Conservation (phyloP, 1,140 invertebrate genomes). For the Drosophila biarmipes region DNA sequence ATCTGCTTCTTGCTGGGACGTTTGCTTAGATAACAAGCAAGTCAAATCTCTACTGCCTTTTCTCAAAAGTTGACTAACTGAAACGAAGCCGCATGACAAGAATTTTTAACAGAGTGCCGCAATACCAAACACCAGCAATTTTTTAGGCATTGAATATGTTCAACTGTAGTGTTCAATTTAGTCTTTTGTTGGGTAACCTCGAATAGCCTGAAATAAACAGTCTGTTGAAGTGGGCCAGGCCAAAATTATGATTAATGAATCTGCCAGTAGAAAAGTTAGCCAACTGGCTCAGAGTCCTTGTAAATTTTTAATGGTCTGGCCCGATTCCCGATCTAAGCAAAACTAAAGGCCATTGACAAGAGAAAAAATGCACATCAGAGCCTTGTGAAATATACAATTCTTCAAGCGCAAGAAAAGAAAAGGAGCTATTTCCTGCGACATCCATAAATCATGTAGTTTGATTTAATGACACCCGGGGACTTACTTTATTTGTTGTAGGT, state of each 20-base stretch:
- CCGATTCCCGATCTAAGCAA: constrained; percentile 52
- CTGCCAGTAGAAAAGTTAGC: constrained; percentile 47
- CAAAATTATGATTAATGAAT: constrained; percentile 78
- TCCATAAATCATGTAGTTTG: constrained; percentile 72
- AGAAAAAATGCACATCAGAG: constrained; percentile 23
- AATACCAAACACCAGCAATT: constrained; percentile 39
- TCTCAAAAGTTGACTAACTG: constrained; percentile 60
- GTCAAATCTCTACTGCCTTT: constrained; percentile 11
- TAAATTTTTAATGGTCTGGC: constrained; percentile 70
- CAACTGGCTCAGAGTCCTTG: constrained; percentile 63
- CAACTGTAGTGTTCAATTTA: constrained; percentile 51
- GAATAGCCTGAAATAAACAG: constrained; percentile 54
- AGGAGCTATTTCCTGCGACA: constrained; percentile 30
- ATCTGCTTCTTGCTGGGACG: constrained; percentile 19
- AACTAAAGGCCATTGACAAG: constrained; percentile 67
- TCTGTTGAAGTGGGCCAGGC: constrained; percentile 33
- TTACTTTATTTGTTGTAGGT: constrained; percentile 55
- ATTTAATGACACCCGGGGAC: constrained; percentile 66
- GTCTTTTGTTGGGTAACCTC: constrained; percentile 50
- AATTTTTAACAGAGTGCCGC: constrained; percentile 49
- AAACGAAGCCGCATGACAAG: constrained; percentile 57
- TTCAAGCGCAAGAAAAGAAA: constrained; percentile 6
- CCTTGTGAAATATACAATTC: constrained; percentile 44
- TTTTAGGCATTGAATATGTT: constrained; percentile 63
- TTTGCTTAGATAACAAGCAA: constrained; percentile 11